Percentiles rank a stretch among this genome's conserved stretches.
These are phyloP conservation scores for Erythrocebus patas DNA, from an alignment of 2,113 vertebrate genomes.

Conservation along the genomic window DNA sequence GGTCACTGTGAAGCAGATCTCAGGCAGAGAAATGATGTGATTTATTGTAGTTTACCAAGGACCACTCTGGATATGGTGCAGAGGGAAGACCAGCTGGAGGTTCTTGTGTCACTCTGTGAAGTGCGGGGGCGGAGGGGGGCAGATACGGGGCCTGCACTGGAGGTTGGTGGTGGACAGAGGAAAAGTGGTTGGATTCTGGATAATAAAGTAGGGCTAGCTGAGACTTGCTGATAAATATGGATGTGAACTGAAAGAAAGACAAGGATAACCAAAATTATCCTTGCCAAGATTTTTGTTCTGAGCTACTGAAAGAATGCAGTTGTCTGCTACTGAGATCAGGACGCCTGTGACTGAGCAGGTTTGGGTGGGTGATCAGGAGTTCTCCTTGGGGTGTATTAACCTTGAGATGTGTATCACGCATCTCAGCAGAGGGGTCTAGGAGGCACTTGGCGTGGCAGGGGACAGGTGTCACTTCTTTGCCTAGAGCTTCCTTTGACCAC, in stretches of 20 bases:
- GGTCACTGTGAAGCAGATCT: background rate
- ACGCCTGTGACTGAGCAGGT: background rate
- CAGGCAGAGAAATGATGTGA: background rate
- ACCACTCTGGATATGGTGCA: background rate
- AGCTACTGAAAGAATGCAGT: background rate
- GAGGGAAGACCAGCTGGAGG: background rate
- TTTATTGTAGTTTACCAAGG: background rate
- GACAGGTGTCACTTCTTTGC: background rate
- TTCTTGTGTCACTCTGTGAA: background rate
- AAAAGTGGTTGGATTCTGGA: background rate
- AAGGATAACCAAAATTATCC: background rate
- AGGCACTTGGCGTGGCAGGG: background rate
- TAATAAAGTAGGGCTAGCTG: background rate
- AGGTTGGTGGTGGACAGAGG: background rate
- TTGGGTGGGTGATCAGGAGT: too few relatives aligned
- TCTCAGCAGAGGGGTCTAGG: background rate
- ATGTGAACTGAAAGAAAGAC: background rate
- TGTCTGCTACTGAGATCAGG: background rate
- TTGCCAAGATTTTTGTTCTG: background rate
- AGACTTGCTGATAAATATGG: background rate
- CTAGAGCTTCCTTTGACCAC: conserved; percentile 62
- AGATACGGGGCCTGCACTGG: background rate
- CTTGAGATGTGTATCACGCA: background rate
- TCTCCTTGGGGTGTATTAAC: background rate
- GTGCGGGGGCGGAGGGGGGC: background rate